Base-by-base conservation (phyloP, 2,113 vertebrate species). In the Ailurus styani region DNA sequence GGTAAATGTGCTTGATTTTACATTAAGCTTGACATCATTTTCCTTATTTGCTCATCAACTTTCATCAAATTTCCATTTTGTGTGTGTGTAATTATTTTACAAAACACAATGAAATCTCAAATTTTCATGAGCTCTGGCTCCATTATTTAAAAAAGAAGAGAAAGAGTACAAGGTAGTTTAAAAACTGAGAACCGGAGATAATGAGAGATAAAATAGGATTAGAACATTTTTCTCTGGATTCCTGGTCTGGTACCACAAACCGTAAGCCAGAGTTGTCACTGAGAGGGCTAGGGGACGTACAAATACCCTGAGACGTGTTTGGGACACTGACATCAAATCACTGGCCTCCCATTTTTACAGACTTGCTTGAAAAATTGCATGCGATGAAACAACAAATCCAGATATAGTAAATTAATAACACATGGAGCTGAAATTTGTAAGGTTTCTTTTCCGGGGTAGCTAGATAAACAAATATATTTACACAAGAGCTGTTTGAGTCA, bases 391-490 rank as follows among this genome's bases (percentile, higher is more conserved):
- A 82, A 78, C 11, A 23, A 77, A 47, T 72, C 96, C 50, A 93
- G 90, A 93, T 90, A 84, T 6, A 79, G 72, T 42, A 91, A 95
- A 94, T 95, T 83, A 84, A 34, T 50, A 86, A 78, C 96, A 96
- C 37, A 75, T 82, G 89, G 57, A 94, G 54, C n/a, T 79, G 47
- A 94, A 91, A 57, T 15, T 82, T 37, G 55, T 91, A 84, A 96
- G 52, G 34, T 96, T 96, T 96, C 50, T 86, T 94, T 96, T 96
- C 90, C 17, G 52, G 90, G 37, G 72, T 83, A 96, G 68, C 57
- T 70, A 94, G 68, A 95, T 82, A 97, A 97, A 93, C 77, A 96
- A 95, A 93, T 54, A 55, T 50, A 91, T 96, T 97, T 90, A 91
- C 42, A 50, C 27, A 95, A 96, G 73, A 92, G 70, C 45, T 82